These are phyloP conservation scores for Rana temporaria DNA, from an alignment of 2,113 vertebrate species.

Conservation along the genomic window DNA sequence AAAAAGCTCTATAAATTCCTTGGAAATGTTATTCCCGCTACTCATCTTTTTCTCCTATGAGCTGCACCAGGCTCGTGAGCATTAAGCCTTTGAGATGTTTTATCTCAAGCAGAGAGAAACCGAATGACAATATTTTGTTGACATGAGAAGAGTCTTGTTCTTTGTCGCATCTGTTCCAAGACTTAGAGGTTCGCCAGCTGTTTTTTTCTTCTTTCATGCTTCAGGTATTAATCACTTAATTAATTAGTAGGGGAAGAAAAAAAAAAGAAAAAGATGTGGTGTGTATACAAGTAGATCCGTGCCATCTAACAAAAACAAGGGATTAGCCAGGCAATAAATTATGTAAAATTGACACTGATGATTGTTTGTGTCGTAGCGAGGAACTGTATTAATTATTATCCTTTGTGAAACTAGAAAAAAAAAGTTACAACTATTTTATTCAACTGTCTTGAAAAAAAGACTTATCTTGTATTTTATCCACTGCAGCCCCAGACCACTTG, in stretches of 20 bases:
- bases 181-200: neutral
- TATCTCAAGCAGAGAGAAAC: neutral
- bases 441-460: too few relatives aligned
- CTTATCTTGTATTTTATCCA: too few relatives aligned
- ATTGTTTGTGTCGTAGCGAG: neutral
- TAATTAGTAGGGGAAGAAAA: neutral
- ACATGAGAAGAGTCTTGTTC: neutral
- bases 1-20: constrained; percentile 9
- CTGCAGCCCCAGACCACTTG: too few relatives aligned
- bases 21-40: neutral
- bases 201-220: constrained; percentile 1
- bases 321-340: neutral
- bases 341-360: neutral
- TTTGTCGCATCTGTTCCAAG: neutral
- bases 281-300: constrained; percentile 2
- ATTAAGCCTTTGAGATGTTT: constrained; percentile 6
- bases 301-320: neutral
- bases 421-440: too few relatives aligned
- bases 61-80: neutral
- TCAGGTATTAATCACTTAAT: constrained; percentile 7
- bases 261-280: neutral
- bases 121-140: neutral
- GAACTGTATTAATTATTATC: too few relatives aligned
- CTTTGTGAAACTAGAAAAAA: neutral
- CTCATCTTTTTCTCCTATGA: neutral